Conservation (phyloP, 2,888 invertebrate species). For the Lacanobia oleracea region DNA sequence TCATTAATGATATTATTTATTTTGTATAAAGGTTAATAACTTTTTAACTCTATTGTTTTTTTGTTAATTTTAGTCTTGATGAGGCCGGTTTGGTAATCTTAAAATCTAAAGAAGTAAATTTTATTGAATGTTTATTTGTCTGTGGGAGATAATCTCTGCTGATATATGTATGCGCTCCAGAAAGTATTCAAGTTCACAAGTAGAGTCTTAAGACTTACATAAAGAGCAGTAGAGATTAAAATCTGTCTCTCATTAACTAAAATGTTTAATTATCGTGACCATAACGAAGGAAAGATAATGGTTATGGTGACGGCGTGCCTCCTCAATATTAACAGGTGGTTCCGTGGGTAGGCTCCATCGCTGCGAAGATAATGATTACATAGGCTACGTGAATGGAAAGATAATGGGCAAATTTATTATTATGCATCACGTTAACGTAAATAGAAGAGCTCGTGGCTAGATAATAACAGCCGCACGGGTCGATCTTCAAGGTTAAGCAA, state of each 20-base stretch:
- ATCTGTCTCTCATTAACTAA: slow-evolving; percentile 45
- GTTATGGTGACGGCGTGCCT: slow-evolving; percentile 35
- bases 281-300: slow-evolving; percentile 40
- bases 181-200: neutral
- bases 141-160: too few relatives aligned
- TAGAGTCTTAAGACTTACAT: too few relatives aligned
- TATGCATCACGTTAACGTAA: slow-evolving; percentile 6
- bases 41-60: too few relatives aligned
- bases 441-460: too few relatives aligned
- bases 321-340: slow-evolving; percentile 52
- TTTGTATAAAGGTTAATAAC: too few relatives aligned
- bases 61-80: too few relatives aligned
- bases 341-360: slow-evolving; percentile 15
- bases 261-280: slow-evolving; percentile 52
- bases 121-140: too few relatives aligned
- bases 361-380: slow-evolving; percentile 33
- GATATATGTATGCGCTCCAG: neutral
- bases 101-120: too few relatives aligned
- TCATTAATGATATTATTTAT: too few relatives aligned
- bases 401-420: slow-evolving; percentile 2
- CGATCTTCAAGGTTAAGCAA: too few relatives aligned
- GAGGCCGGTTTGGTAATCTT: too few relatives aligned
- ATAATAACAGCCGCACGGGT: too few relatives aligned
- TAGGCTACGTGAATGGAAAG: slow-evolving; percentile 18
- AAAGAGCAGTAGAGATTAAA: slow-evolving; percentile 35